phyloP scores from a whole-genome alignment of 2,888 invertebrate genomes.

The Quadriops clusia region DNA sequence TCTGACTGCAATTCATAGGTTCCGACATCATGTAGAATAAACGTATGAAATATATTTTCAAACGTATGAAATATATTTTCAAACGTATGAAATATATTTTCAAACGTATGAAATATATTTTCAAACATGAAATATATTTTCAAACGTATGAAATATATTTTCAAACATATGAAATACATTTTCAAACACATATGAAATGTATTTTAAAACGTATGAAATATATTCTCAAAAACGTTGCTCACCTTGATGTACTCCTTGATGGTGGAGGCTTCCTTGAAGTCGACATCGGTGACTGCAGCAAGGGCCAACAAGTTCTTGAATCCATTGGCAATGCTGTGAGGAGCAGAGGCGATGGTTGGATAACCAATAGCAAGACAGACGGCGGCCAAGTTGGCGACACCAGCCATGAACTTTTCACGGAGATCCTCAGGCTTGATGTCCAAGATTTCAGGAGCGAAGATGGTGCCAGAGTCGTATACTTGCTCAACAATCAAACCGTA shows the following conservation, averaged over 20 bases:
- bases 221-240: no score
- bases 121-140: no score
- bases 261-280: slow-evolving; percentile 87
- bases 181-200: no score
- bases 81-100: no score
- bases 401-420: slow-evolving; percentile 78
- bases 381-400: slow-evolving; percentile 89
- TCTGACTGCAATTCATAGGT: no score
- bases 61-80: no score
- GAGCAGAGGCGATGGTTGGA: slow-evolving; percentile 92
- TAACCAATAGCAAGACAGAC: slow-evolving; percentile 89
- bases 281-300: slow-evolving; percentile 91
- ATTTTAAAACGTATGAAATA: no score
- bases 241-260: slow-evolving; percentile 87
- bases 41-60: no score
- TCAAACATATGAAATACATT: no score
- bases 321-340: slow-evolving; percentile 95
- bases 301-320: slow-evolving; percentile 96
- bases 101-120: no score
- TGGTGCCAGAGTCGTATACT: slow-evolving; percentile 97
- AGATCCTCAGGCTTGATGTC: slow-evolving; percentile 98
- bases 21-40: no score
- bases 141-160: no score
- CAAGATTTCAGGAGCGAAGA: slow-evolving; percentile 91
- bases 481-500: slow-evolving; percentile 93